Evolutionary conservation across 2,113 vertebrate species (phyloP).

Genomic region (Andinoacara biseriatus): DNA sequence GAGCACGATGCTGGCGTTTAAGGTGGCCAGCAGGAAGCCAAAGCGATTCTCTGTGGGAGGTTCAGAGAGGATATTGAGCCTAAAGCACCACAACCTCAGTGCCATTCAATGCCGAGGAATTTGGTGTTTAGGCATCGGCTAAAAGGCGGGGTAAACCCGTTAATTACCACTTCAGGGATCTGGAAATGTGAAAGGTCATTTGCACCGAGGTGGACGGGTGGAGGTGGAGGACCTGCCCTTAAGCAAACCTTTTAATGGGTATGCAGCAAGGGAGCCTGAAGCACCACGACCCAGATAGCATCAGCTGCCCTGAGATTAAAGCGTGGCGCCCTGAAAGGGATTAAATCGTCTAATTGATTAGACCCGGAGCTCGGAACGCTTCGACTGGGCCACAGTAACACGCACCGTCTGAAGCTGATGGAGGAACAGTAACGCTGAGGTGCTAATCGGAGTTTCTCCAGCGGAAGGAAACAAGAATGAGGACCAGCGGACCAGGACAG

Average conservation of each 20-base stretch:
- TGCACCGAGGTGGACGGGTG: not conserved
- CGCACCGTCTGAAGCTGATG: not conserved
- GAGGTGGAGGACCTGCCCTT: not conserved
- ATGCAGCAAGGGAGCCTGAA: slow-evolving; percentile 26
- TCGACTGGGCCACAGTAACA: not conserved
- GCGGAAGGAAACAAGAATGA: not conserved
- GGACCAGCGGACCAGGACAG: not conserved
- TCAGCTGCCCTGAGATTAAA: slow-evolving; percentile 37
- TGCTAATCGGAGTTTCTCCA: not conserved
- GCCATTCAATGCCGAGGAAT: too few species aligned
- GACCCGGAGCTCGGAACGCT: slow-evolving; percentile 13
- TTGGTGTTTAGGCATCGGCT: not conserved
- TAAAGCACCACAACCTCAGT: too few species aligned
- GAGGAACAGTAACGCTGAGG: not conserved
- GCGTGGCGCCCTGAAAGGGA: slow-evolving; percentile 30
- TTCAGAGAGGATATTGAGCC: not conserved
- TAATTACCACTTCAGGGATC: not conserved
- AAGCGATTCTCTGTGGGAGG: not conserved
- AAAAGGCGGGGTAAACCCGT: not conserved
- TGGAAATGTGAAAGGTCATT: not conserved
- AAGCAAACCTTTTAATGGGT: not conserved
- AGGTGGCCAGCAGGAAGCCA: not conserved
- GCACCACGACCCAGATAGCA: slow-evolving; percentile 35
- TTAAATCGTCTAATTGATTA: slow-evolving; percentile 47
- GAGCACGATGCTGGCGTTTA: not conserved